Base-by-base conservation (phyloP, 1,140 invertebrate species). In the Gerris buenoi region DNA sequence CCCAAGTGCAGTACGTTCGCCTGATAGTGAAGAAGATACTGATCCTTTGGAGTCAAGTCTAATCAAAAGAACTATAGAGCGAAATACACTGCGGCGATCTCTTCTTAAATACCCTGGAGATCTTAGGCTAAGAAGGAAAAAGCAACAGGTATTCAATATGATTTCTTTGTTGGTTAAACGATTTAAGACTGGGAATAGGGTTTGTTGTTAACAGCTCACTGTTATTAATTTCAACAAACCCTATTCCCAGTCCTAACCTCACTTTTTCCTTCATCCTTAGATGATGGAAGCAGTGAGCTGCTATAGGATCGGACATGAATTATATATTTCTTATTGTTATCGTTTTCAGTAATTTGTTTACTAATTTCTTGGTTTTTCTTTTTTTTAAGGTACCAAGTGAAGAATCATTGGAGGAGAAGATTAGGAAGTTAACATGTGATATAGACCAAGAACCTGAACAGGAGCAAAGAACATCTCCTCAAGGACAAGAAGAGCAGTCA, bases 391-490 rank as follows among this genome's bases (percentile, higher is more conserved):
- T 46, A 10, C 33, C 33, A 18, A 63, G 77, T 78, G 68, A 83
- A 82, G 73, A 81, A 79, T 62, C 81, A 83, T 74, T 92, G 18
- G 86, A 89, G 26, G 90, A 92, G 70, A 81, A 88, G 61, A 91
- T 91, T 66, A 84, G 87, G 58, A 85, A 89, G 70, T 76, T 91
- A 22, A 92, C 89, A 0, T 91, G 89, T 73, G 86, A 89, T 69
- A 86, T 90, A 60, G 87, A 88, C 65, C n/a, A n/a, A n/a, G 87
- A 89, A 3, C 83, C 85, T 2, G 69, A 72, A 1, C 69, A 70
- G 29, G 70, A 71, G 57, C 66, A 72, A n/a, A 71, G 73, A 14
- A 72, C 72, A 25, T 70, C 69, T 10, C 67, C 67, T 2, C 57
- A 67, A 22, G 63, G 68, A 3, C 67, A 68, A 61, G 69, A 71